phyloP scores from a whole-genome alignment of 2,888 invertebrate species.

The Dicyrtomina minuta region DNA sequence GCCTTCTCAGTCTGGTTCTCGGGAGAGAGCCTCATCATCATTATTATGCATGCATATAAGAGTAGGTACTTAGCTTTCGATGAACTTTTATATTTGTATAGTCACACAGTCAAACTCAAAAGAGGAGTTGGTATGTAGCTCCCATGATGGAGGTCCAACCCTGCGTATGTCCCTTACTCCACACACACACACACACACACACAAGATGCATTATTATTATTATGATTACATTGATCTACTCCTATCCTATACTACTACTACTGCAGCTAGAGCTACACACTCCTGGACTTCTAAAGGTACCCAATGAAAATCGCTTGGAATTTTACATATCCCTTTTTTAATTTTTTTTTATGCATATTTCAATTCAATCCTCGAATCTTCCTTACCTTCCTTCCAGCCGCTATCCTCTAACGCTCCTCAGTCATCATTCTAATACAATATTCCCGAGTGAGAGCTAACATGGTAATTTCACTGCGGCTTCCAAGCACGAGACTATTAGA shows the following conservation, averaged over 20 bases:
- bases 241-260: neutral
- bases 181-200: neutral
- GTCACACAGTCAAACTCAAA: too few species aligned
- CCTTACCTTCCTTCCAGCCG: constrained; percentile 1
- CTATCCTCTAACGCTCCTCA: neutral
- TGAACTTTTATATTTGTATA: neutral
- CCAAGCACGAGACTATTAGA: neutral
- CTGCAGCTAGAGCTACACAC: neutral
- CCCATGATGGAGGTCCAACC: too few species aligned
- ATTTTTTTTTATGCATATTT: constrained; percentile 28
- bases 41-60: constrained; percentile 33
- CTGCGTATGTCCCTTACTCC: neutral
- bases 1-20: constrained; percentile 8
- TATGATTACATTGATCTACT: too few species aligned
- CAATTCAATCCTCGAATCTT: constrained; percentile 12
- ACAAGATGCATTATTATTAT: neutral
- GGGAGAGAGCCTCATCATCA: constrained; percentile 10
- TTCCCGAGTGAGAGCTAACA: neutral
- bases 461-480: neutral
- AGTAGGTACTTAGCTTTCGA: constrained; percentile 23
- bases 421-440: neutral
- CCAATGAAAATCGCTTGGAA: constrained; percentile 14
- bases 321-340: constrained; percentile 30
- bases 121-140: too few species aligned
- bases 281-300: constrained; percentile 29